Base-by-base conservation (phyloP, 2,797 vertebrate species). In the Eulemur coronatus region DNA sequence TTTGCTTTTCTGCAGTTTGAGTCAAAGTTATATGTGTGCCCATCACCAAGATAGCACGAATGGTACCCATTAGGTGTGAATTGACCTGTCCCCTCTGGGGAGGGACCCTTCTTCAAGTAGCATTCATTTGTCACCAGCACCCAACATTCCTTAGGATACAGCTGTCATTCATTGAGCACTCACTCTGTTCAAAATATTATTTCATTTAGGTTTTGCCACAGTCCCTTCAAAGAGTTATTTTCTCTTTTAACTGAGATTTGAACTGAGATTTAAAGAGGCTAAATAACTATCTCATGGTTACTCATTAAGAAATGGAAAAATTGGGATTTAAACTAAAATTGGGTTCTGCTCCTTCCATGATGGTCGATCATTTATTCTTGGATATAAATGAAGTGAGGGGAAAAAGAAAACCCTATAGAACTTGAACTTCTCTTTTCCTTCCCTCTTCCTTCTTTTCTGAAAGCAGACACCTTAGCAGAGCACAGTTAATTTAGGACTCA, bases 401-500 rank as follows among this genome's bases (percentile, higher is more conserved):
- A 13, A 79, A 91, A 84, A 72, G 48, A 93, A 93, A 79, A 48
- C 3, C 1, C 15, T 24, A 17, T 28, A 67, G 65, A 70, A 70
- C 13, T 46, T 80, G 72, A 70, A 70, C 11, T 52, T 80, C 55
- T 84, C 20, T 90, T 86, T 96, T 91, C 28, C 41, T 96, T 81
- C 26, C 18, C 30, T 52, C 57, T 79, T 94, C 63, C 72, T 91
- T 61, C 46, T 76, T 73, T 91, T 67, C 46, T 80, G 55, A 91
- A 94, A 94, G 38, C 7, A 63, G 69, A n/a, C 26, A 69, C 7
- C 22, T 67, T 67, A 80, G 65, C 59, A 33, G 12, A 75, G 48
- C 22, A 41, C 84, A 84, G 81, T 93, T 87, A 92, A 94, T 73
- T 95, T 52, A 57, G 76, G 59, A 95, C 46, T 85, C 50, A 59